Conservation (phyloP, 92 coral and sea anemone species). For the Parazoanthus atlanticus region DNA sequence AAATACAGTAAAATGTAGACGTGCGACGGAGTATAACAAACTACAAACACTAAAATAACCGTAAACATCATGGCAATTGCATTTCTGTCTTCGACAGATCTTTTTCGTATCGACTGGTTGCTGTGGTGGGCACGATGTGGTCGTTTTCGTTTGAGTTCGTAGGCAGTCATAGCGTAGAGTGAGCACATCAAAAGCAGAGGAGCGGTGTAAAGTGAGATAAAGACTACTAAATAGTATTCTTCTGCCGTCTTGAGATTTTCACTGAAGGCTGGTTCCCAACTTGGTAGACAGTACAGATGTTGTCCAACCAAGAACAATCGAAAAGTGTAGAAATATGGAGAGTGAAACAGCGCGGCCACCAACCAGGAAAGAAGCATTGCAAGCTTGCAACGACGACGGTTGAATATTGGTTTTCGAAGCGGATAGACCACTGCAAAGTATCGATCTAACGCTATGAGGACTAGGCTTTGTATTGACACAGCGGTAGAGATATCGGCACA, state of each 20-base stretch:
- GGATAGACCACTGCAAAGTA: slow-evolving; percentile 16
- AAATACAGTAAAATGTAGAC: not conserved
- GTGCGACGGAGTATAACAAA: slow-evolving; percentile 22
- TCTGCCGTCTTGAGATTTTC: slow-evolving; percentile 2
- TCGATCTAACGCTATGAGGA: slow-evolving; percentile 14
- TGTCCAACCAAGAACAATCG: not conserved
- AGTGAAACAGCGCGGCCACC: slow-evolving; percentile 1
- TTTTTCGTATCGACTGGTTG: not conserved
- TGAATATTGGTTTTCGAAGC: slow-evolving; percentile 2
- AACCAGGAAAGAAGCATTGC: slow-evolving; percentile 7
- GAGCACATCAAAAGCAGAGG: not conserved
- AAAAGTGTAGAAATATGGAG: slow-evolving; percentile 27
- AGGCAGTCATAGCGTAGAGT: not conserved
- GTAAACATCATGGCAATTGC: slow-evolving; percentile 4
- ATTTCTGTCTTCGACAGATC: slow-evolving; percentile 1
- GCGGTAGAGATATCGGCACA: slow-evolving; percentile 27
- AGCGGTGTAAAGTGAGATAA: not conserved
- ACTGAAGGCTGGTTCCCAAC: slow-evolving; percentile 1
- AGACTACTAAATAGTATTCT: slow-evolving; percentile 5
- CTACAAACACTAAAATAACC: not conserved
- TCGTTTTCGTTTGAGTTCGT: slow-evolving; percentile 8
- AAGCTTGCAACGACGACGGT: not conserved
- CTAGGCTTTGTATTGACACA: slow-evolving; percentile 20
- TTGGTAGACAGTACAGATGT: slow-evolving; percentile 3
- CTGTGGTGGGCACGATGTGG: not conserved